Evolutionary conservation across 30 jellyfish, hydroid and myxozoan species (phyloP).

Genomic region (Turritopsis rubra): DNA sequence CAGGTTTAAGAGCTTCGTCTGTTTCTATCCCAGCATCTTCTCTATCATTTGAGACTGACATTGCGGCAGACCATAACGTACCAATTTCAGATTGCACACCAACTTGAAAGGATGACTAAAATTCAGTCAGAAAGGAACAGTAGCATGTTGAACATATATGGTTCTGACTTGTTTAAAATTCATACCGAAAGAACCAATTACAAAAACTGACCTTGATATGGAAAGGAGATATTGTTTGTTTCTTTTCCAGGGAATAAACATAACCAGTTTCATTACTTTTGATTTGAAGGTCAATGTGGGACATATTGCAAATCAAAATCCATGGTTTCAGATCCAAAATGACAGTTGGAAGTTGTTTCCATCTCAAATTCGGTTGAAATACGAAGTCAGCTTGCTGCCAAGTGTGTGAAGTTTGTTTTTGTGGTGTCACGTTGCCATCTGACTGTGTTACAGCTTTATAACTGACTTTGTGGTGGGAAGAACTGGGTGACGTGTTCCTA

Average conservation of each 20-base stretch:
- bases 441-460: background rate
- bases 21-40: background rate
- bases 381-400: slow-evolving; percentile 5
- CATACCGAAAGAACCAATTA: no score
- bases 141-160: no score
- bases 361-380: background rate
- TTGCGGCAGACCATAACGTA: slow-evolving; percentile 45
- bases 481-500: background rate
- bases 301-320: background rate
- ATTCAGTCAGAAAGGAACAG: background rate
- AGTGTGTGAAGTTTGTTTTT: background rate
- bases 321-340: slow-evolving; percentile 11
- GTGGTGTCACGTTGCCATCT: background rate
- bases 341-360: slow-evolving; percentile 16
- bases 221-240: background rate
- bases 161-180: no score
- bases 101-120: background rate
- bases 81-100: slow-evolving; percentile 36
- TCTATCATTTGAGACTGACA: background rate
- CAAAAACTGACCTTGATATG: background rate
- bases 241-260: background rate
- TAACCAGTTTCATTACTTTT: background rate
- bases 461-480: background rate
- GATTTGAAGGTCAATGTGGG: background rate
- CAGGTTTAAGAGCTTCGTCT: slow-evolving; percentile 35